phyloP scores from a whole-genome alignment of 2,797 vertebrate species.

The Lepus oiostolus region DNA sequence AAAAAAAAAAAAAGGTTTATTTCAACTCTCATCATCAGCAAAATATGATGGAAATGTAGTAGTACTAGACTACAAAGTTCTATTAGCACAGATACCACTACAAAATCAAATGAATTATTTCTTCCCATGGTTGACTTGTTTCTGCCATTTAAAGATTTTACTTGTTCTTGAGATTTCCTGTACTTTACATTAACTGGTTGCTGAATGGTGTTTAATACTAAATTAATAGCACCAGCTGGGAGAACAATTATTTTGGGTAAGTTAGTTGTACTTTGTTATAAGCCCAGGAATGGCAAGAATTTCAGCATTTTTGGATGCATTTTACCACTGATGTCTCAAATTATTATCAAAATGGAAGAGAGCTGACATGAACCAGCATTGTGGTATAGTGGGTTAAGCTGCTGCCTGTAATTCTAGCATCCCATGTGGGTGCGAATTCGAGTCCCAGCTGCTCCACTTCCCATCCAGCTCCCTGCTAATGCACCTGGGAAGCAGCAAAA shows the following conservation, averaged over 20 bases:
- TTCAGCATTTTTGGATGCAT: slow-evolving; percentile 25
- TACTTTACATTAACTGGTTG: slow-evolving; percentile 45
- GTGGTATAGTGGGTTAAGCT: no score
- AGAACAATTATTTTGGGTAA: neutral
- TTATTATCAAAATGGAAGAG: slow-evolving; percentile 39
- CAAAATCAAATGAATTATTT: slow-evolving; percentile 38
- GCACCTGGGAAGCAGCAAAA: no score
- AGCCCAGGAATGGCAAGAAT: slow-evolving; percentile 25
- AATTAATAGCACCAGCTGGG: slow-evolving; percentile 42
- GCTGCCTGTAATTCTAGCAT: no score
- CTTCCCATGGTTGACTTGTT: slow-evolving; percentile 23
- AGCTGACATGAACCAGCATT: neutral
- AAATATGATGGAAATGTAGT: slow-evolving; percentile 30
- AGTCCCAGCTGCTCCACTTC: no score
- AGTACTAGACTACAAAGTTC: slow-evolving; percentile 11
- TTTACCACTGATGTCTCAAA: slow-evolving; percentile 56
- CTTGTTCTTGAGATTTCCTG: slow-evolving; percentile 31
- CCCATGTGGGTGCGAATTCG: no score
- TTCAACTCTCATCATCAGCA: slow-evolving; percentile 12
- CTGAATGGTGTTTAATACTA: slow-evolving; percentile 38
- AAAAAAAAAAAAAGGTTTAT: neutral
- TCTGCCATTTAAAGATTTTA: slow-evolving; percentile 39
- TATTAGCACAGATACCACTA: neutral
- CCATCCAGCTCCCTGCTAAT: no score
- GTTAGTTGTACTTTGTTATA: slow-evolving; percentile 54